Percentiles rank a stretch among this genome's conserved stretches.
Evolutionary conservation across 2,113 vertebrate species (phyloP).

Genomic region (Sceloporus tristichus): DNA sequence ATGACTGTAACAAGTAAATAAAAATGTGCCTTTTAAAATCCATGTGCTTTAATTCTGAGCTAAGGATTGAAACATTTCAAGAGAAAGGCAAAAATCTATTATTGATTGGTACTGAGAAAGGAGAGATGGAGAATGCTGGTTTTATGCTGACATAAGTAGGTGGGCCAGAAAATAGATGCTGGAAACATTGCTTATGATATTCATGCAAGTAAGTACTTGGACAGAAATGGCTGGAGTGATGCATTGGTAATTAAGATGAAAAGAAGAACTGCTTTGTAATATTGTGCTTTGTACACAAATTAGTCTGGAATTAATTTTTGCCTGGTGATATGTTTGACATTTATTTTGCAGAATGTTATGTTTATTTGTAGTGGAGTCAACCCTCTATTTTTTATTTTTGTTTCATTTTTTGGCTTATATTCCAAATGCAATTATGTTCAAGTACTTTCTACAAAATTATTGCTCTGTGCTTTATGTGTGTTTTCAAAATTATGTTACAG

Average conservation of each 20-base stretch:
- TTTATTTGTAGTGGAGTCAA: constrained; percentile 39
- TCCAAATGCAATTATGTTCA: constrained; percentile 50
- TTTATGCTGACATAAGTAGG: constrained; percentile 48
- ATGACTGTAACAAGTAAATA: background rate
- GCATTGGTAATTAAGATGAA: constrained; percentile 10
- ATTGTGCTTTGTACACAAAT: constrained; percentile 53
- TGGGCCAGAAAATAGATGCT: constrained; percentile 46
- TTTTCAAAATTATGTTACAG: constrained; percentile 49
- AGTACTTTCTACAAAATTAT: constrained; percentile 30
- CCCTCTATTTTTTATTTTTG: constrained; percentile 33
- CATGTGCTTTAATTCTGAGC: background rate
- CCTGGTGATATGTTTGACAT: constrained; percentile 42
- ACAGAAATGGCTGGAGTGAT: constrained; percentile 41
- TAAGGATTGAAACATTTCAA: background rate
- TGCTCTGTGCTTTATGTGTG: constrained; percentile 36
- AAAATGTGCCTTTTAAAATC: background rate
- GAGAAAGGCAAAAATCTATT: constrained; percentile 15
- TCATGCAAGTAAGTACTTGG: constrained; percentile 7
- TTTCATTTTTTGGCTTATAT: constrained; percentile 31
- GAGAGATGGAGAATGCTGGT: background rate
- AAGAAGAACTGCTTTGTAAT: constrained; percentile 44
- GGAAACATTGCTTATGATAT: constrained; percentile 48
- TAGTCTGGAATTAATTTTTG: constrained; percentile 31
- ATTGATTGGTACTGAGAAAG: constrained; percentile 19
- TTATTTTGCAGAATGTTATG: constrained; percentile 13